Conservation (phyloP, 2,888 invertebrate species). For the Ochropacha duplaris region DNA sequence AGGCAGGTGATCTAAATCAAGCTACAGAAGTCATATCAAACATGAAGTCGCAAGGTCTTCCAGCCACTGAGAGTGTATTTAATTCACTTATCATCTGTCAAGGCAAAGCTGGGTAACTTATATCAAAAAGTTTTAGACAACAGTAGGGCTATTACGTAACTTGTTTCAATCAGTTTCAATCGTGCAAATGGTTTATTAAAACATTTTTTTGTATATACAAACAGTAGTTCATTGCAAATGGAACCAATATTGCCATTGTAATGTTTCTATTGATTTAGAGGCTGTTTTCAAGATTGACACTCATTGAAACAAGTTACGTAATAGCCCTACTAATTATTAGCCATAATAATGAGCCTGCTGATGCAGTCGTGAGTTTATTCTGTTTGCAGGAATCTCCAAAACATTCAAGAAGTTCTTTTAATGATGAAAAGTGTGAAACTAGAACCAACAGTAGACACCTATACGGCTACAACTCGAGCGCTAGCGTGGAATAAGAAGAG, state of each 20-base stretch:
- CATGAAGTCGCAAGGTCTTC: conserved; percentile 80
- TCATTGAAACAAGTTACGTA: too few species aligned
- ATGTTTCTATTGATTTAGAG: too few species aligned
- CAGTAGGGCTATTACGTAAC: too few species aligned
- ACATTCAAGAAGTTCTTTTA: conserved; percentile 74
- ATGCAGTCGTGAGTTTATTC: too few species aligned
- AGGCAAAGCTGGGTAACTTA: conserved; percentile 77
- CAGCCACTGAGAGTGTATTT: conserved; percentile 83
- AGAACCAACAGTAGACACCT: conserved; percentile 69
- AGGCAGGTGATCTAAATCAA: conserved; percentile 82
- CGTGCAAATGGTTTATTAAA: too few species aligned
- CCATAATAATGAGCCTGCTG: too few species aligned
- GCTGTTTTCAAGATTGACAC: too few species aligned
- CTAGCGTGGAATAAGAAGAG: conserved; percentile 73
- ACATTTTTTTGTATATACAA: too few species aligned
- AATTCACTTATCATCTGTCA: conserved; percentile 84
- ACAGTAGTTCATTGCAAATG: too few species aligned
- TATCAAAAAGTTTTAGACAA: not conserved
- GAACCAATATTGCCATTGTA: too few species aligned
- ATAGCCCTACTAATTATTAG: too few species aligned
- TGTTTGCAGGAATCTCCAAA: conserved; percentile 54
- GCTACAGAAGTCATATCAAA: conserved; percentile 81
- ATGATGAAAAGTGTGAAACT: conserved; percentile 84
- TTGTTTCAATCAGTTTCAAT: too few species aligned
- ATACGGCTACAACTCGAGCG: conserved; percentile 74